phyloP scores from a whole-genome alignment of 2,797 vertebrate genomes.

The Yasuhikotakia modesta region DNA sequence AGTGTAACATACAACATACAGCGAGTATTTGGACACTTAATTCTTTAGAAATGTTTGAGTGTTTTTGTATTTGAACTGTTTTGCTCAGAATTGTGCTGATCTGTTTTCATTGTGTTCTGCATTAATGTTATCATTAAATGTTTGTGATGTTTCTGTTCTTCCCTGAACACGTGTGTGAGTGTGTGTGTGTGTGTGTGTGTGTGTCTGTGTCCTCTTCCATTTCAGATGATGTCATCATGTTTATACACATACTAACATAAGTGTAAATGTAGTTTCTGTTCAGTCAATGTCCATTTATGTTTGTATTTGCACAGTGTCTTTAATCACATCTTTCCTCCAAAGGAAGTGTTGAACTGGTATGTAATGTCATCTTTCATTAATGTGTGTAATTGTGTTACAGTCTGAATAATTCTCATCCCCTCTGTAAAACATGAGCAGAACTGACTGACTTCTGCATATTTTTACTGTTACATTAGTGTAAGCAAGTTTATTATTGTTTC shows the following conservation, averaged over 20 bases:
- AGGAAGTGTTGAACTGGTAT: slow-evolving; percentile 36
- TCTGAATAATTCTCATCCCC: slow-evolving; percentile 10
- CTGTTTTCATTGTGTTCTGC: neutral
- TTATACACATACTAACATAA: slow-evolving; percentile 26
- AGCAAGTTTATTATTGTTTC: neutral
- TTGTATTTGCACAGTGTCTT: slow-evolving; percentile 39
- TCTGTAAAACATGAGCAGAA: neutral
- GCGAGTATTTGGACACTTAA: neutral
- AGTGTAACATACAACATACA: neutral
- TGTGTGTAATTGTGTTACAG: slow-evolving; percentile 4
- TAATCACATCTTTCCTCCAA: slow-evolving; percentile 22
- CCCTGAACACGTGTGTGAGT: slow-evolving; percentile 19
- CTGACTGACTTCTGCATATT: neutral
- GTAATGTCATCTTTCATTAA: slow-evolving; percentile 22
- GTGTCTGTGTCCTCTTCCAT: slow-evolving; percentile 6
- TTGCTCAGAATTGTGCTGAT: neutral
- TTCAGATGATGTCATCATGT: slow-evolving; percentile 5
- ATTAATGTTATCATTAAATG: slow-evolving; percentile 15
- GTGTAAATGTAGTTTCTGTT: slow-evolving; percentile 39
- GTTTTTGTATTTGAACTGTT: neutral
- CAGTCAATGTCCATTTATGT: slow-evolving; percentile 41
- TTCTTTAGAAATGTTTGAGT: neutral
- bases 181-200: neutral
- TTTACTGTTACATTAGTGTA: neutral
- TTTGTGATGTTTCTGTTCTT: slow-evolving; percentile 36